Base-by-base conservation (phyloP, 2,113 vertebrate species). In the Verasper variegatus region DNA sequence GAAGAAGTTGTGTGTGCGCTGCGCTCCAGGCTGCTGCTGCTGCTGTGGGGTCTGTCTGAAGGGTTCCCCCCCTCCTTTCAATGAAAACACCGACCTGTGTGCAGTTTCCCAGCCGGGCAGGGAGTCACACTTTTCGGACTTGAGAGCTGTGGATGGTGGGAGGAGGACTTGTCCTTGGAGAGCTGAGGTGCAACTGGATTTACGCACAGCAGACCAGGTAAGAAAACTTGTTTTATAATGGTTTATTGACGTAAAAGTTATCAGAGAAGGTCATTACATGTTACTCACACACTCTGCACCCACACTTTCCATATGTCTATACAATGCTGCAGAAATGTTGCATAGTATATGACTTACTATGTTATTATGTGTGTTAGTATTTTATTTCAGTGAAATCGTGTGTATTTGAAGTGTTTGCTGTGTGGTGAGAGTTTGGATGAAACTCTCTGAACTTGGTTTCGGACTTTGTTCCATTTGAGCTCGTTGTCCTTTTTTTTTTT, bases 381-480 rank as follows among this genome's bases (percentile, higher is more conserved):
- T 47, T 3, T 47, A 4, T 17, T 10, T 10, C 9, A 37, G 12
- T 47, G 45, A 4, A 17, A 11, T 12, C 20, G 6, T 55, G 54
- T 56, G 54, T 56, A 1, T 20, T 20, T 35, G 58, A 60, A 35
- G 47, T 51, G 47, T 51, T 5, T 18, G 17, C 58, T 2, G 2
- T 63, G 37, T 42, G 17, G 5, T 12, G 13, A 24, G 54, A 11
- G 56, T 3, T n/a, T 23, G 23, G 3, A 20, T 64, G 26, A 11
- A 57, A 37, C 24, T 31, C 13, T 80, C 23, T 18, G 47, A 51
- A 51, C 47, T 80, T 11, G 52, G 26, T 56, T 82, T 70, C 27
- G 47, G 67, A 83, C 71, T 82, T 78, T 73, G 67, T 75, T 82
- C 58, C 56, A 49, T 83, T 84, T 81, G 71, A 88, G 80, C 77